phyloP scores from a whole-genome alignment of 2,797 vertebrate genomes.

The Apogon hyalosoma region DNA sequence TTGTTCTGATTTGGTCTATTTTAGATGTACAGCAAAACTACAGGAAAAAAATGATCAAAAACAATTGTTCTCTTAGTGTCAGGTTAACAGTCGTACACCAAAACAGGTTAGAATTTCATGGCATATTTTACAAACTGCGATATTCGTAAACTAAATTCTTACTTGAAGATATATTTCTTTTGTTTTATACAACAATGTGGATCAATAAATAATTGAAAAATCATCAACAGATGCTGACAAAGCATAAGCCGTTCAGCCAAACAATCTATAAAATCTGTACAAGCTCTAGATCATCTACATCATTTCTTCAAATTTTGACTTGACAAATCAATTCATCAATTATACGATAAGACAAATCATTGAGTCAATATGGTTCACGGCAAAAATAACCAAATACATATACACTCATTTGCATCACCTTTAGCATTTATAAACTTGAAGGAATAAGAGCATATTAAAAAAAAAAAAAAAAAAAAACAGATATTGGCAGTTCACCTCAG shows the following conservation, averaged over 20 bases:
- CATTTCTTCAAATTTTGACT: conserved; percentile 4
- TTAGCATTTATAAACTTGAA: conserved; percentile 35
- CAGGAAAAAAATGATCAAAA: conserved; percentile 10
- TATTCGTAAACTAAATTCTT: conserved; percentile 32
- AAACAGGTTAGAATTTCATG: conserved; percentile 30
- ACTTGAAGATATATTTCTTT: conserved; percentile 9
- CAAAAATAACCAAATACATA: conserved; percentile 20
- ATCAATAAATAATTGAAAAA: conserved; percentile 58
- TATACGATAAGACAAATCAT: not conserved
- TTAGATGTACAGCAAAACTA: conserved; percentile 40
- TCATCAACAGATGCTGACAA: conserved; percentile 17
- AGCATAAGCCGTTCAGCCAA: conserved; percentile 15
- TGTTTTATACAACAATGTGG: conserved; percentile 18
- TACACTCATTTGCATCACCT: conserved; percentile 29
- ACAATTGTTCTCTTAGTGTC: conserved; percentile 23
- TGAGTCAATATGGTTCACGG: not conserved
- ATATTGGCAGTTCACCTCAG: conserved; percentile 26
- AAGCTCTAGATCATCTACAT: not conserved
- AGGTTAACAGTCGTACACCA: conserved; percentile 61
- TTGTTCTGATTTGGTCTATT: conserved; percentile 21
- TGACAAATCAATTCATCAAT: conserved; percentile 3
- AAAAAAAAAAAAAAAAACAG: conserved; percentile 36
- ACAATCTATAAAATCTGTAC: not conserved
- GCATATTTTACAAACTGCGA: conserved; percentile 28
- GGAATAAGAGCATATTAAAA: conserved; percentile 21